phyloP scores from a whole-genome alignment of 2,113 vertebrate species.

The Bombycilla garrulus region DNA sequence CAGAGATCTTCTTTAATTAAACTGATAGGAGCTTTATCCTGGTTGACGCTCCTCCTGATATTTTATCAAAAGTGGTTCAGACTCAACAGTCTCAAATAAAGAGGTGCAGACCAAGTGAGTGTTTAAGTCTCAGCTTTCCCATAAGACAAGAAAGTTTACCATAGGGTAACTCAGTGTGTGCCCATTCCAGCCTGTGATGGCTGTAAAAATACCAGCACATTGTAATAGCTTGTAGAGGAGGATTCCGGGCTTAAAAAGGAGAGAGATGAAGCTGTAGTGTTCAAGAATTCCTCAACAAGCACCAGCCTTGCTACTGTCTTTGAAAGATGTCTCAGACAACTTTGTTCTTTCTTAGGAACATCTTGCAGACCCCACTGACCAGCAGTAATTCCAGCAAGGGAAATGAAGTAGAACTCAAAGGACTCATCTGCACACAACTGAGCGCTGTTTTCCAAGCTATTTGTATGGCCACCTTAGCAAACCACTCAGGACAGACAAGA shows the following conservation, averaged over 20 bases:
- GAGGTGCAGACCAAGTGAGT: not conserved
- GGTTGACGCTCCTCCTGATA: not conserved
- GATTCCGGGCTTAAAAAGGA: not conserved
- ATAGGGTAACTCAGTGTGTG: not conserved
- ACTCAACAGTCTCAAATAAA: not conserved
- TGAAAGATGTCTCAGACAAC: not conserved
- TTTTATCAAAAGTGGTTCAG: not conserved
- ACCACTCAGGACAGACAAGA: not conserved
- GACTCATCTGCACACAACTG: not conserved
- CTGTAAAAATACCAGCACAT: not conserved
- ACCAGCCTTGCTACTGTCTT: not conserved
- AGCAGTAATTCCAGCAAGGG: not conserved
- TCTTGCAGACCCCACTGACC: not conserved
- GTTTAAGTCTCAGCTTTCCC: not conserved
- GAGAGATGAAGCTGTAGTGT: not conserved
- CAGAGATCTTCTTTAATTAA: slow-evolving; percentile 34
- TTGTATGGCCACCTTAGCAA: not conserved
- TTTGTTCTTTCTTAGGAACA: not conserved
- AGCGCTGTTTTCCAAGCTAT: not conserved
- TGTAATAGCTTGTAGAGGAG: not conserved
- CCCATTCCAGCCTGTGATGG: not conserved
- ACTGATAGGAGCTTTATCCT: not conserved
- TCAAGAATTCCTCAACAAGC: not conserved
- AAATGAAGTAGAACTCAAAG: not conserved
- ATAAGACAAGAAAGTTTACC: not conserved